phyloP scores from a whole-genome alignment of 2,797 vertebrate species.

The Odontamblyopus rebecca region DNA sequence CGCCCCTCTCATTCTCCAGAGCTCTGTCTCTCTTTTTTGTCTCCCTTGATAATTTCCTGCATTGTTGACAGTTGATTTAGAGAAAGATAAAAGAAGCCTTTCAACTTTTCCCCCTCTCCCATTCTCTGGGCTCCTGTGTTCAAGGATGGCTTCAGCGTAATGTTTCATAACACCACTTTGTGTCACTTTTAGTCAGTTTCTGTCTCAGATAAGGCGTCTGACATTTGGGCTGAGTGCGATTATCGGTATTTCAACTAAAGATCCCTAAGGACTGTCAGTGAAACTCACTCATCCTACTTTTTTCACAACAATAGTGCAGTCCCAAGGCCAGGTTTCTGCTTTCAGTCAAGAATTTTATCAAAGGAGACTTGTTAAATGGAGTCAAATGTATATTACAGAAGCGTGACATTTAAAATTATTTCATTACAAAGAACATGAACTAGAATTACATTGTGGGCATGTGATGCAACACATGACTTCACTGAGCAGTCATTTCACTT shows the following conservation, averaged over 20 bases:
- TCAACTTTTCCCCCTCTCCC: conserved; percentile 41
- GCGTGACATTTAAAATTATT: not conserved
- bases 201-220: conserved; percentile 5
- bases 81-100: conserved; percentile 66
- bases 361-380: not conserved
- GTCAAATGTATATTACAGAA: conserved; percentile 6
- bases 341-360: not conserved
- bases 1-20: conserved; percentile 26
- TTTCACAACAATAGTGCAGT: not conserved
- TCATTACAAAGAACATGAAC: conserved; percentile 10
- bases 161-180: conserved; percentile 12
- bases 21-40: conserved; percentile 31
- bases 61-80: conserved; percentile 71
- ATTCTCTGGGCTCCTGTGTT: not conserved
- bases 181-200: conserved; percentile 12
- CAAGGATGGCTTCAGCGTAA: conserved; percentile 17
- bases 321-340: not conserved
- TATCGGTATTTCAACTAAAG: conserved; percentile 6
- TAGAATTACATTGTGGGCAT: conserved; percentile 3
- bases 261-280: not conserved
- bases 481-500: conserved; percentile 27
- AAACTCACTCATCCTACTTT: conserved; percentile 11
- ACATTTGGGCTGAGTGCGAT: conserved; percentile 18
- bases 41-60: conserved; percentile 62
- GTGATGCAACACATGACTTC: conserved; percentile 20